Conservation (phyloP, 2,888 invertebrate species). For the Rotaria socialis region DNA sequence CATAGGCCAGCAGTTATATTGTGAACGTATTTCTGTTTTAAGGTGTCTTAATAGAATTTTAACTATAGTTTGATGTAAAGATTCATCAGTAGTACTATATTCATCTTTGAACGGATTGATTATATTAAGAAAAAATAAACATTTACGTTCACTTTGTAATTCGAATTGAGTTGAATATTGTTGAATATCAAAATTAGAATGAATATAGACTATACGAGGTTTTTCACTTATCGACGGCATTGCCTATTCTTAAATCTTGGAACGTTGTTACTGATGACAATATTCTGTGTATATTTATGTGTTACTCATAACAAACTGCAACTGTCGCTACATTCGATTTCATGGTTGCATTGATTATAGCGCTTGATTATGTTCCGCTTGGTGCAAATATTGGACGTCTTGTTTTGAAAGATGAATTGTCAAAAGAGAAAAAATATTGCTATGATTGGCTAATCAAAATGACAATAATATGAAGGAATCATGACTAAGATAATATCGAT, state of each 20-base stretch:
- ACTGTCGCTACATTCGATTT: not conserved
- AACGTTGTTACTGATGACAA: not conserved
- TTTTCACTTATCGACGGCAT: slow-evolving; percentile 30
- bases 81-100: not conserved
- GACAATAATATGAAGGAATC: too few species aligned
- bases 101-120: slow-evolving; percentile 30
- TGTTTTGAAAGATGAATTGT: slow-evolving; percentile 10
- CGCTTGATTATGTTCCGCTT: not conserved
- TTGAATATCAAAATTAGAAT: slow-evolving; percentile 28
- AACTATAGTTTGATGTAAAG: slow-evolving; percentile 26
- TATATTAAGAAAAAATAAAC: not conserved
- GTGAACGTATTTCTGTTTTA: not conserved
- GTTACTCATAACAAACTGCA: not conserved
- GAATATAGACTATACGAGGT: slow-evolving; percentile 29
- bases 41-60: slow-evolving; percentile 25
- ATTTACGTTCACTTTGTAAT: slow-evolving; percentile 4
- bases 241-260: not conserved
- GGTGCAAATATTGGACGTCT: not conserved
- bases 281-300: not conserved
- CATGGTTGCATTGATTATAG: not conserved
- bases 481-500: too few species aligned
- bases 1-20: slow-evolving; percentile 33
- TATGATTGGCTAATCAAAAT: too few species aligned
- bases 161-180: slow-evolving; percentile 35
- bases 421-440: too few species aligned